A percentile compares a stretch with the other conserved stretches of the same genome.
These are phyloP conservation scores for Ephialtes manifestator DNA, from an alignment of 2,888 invertebrate genomes.

Conservation along the genomic window DNA sequence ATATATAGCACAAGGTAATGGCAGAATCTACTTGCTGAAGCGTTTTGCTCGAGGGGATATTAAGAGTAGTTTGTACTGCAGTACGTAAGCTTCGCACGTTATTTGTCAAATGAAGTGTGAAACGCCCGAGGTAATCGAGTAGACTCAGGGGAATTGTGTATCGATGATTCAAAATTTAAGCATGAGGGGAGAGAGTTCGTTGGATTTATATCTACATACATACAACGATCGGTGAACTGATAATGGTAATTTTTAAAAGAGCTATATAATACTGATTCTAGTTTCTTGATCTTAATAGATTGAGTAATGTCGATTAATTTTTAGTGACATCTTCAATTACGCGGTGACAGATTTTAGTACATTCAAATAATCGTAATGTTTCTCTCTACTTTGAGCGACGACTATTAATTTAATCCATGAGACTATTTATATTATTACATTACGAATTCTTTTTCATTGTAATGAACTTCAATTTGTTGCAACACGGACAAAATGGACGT, in stretches of 20 bases:
- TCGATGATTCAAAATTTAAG: conserved; percentile 32
- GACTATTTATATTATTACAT: no score
- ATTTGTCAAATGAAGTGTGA: conserved; percentile 77
- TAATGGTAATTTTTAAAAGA: background rate
- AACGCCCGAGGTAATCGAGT: conserved; percentile 74
- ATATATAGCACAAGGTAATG: conserved; percentile 54
- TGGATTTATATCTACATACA: conserved; percentile 27
- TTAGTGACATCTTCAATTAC: no score
- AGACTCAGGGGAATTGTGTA: conserved; percentile 54
- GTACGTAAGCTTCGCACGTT: conserved; percentile 53
- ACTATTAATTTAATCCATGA: no score
- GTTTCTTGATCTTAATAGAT: background rate
- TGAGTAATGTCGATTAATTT: no score
- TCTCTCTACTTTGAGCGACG: no score
- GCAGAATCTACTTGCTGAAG: conserved; percentile 19
- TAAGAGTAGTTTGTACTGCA: conserved; percentile 9
- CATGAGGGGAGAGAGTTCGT: conserved; percentile 36
- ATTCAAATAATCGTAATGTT: no score
- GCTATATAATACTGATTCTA: background rate
- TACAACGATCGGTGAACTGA: background rate
- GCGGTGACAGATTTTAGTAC: no score
- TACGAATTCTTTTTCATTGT: no score
- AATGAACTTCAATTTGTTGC: no score
- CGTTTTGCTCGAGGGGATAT: conserved; percentile 38
- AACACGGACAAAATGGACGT: no score